Evolutionary conservation across 2,888 invertebrate genomes (phyloP), one percentile per base, ranked within the genome.

Genomic region (Temnothorax rugatulus): DNA sequence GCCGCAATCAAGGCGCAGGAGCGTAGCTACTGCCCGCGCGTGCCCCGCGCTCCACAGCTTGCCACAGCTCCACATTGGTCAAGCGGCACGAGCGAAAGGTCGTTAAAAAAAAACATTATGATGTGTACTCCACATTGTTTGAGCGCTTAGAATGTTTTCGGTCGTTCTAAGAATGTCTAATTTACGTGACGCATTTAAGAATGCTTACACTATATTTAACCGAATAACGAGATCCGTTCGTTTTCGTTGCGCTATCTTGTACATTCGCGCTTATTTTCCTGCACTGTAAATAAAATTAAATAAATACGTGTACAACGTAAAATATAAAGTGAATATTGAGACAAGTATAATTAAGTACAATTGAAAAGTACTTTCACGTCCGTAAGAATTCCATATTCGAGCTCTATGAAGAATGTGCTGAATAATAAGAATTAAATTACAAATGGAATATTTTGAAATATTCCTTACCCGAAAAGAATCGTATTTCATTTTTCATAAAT

Each of bases 1-100:
- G 83, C 82, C 84, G 86, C 89, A 82, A 89, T 90, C 90, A 91
- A 90, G 85, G 73, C 54, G 9, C 86, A 91, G 90, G 90, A 84
- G 29, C 90, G 90, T 87, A 89, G 7, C 63, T 3, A 3, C 21
- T 13, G 4, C 8, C 34, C 4, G 41, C 69, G 18, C 5, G 69
- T 11, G 38, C 82, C 82, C 25, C 13, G 34, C 34, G 7, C 34
- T 34, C 34, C 7, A 5, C 29, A 29, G 29, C 29, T 29, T n/a
- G n/a, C 25, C 25, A 29, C 29, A 29, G 29, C 34, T 5, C 0
- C 34, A 34, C 34, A 34, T 34, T 68, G 68, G 18, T 38, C 69
- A 11, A 21, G 15, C 64, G 69, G 44, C 59, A 29, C 59, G 59
- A 29, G 59, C 29, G 44, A 9, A 18, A 9, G 38, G 15, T 71